phyloP scores from a whole-genome alignment of 2,888 invertebrate genomes.

The Nomada ruficornis region DNA sequence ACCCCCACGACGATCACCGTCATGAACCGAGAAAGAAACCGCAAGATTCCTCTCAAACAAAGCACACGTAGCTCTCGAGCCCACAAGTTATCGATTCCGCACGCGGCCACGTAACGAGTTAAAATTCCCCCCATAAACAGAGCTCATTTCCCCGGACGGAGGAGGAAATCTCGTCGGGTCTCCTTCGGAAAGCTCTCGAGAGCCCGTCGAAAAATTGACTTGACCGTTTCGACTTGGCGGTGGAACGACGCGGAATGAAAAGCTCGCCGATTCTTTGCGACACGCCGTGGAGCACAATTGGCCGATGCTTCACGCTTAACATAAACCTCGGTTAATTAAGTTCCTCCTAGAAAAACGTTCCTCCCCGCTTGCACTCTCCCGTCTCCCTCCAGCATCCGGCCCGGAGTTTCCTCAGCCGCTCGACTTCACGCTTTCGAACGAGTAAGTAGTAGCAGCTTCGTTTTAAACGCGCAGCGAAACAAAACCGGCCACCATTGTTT shows the following conservation, averaged over 20 bases:
- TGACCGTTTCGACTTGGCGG: slow-evolving; percentile 3
- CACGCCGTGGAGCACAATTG: neutral
- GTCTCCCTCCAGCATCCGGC: neutral
- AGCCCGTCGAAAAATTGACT: slow-evolving; percentile 17
- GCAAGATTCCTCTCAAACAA: neutral
- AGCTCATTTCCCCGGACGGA: no score
- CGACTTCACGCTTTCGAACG: neutral
- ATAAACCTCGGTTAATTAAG: slow-evolving; percentile 36
- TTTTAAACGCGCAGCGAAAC: slow-evolving; percentile 14
- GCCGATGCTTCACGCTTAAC: slow-evolving; percentile 12
- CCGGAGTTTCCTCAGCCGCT: neutral
- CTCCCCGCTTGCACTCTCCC: neutral
- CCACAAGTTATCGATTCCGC: no score
- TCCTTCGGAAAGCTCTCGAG: neutral
- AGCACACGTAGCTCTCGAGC: neutral
- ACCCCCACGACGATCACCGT: no score
- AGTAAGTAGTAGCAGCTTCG: slow-evolving; percentile 7
- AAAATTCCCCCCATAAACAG: no score
- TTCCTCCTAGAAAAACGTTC: neutral
- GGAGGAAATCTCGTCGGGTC: no score
- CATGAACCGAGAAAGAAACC: neutral
- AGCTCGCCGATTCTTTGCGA: neutral
- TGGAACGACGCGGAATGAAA: slow-evolving; percentile 10
- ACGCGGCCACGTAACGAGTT: no score
- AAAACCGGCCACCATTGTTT: slow-evolving; percentile 41